These are phyloP conservation scores for Periophthalmodon schlosseri DNA, from an alignment of 2,113 vertebrate genomes.

Conservation along the genomic window DNA sequence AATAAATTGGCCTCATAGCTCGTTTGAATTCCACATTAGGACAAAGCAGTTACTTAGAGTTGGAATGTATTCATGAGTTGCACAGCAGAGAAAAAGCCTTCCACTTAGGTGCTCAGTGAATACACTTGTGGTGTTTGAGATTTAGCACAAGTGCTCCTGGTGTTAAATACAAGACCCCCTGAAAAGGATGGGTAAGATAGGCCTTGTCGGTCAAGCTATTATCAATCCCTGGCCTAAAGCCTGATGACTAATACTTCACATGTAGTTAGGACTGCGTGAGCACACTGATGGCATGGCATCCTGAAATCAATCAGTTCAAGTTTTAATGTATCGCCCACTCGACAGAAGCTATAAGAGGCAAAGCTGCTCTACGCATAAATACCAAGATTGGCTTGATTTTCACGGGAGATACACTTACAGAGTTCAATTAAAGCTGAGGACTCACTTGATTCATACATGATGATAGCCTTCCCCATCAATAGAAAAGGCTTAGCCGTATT, in stretches of 20 bases:
- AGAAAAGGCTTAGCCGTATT: constrained; percentile 64
- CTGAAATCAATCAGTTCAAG: constrained; percentile 83
- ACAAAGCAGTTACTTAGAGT: constrained; percentile 77
- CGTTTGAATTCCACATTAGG: constrained; percentile 79
- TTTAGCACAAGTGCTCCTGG: constrained; percentile 75
- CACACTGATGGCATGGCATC: constrained; percentile 72
- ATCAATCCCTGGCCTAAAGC: constrained; percentile 78
- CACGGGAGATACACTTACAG: constrained; percentile 75
- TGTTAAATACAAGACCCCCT: constrained; percentile 79
- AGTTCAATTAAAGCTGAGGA: constrained; percentile 80
- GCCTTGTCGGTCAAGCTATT: constrained; percentile 81
- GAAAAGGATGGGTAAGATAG: constrained; percentile 80
- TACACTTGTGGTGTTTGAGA: constrained; percentile 77
- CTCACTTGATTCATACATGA: constrained; percentile 71
- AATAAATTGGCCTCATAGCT: constrained; percentile 77
- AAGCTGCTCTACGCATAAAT: constrained; percentile 75
- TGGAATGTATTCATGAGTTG: constrained; percentile 79
- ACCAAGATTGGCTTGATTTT: constrained; percentile 70
- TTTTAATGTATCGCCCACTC: constrained; percentile 82
- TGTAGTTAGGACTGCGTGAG: constrained; percentile 71
- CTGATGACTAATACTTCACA: constrained; percentile 81
- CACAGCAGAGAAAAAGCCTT: constrained; percentile 72
- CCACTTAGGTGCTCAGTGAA: constrained; percentile 78
- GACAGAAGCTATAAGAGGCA: constrained; percentile 65
- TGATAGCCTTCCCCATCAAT: constrained; percentile 53